Percentiles rank a stretch among this genome's conserved stretches.
Evolutionary conservation across 2,888 invertebrate species (phyloP).

Genomic region (Drosophila vallismaia): DNA sequence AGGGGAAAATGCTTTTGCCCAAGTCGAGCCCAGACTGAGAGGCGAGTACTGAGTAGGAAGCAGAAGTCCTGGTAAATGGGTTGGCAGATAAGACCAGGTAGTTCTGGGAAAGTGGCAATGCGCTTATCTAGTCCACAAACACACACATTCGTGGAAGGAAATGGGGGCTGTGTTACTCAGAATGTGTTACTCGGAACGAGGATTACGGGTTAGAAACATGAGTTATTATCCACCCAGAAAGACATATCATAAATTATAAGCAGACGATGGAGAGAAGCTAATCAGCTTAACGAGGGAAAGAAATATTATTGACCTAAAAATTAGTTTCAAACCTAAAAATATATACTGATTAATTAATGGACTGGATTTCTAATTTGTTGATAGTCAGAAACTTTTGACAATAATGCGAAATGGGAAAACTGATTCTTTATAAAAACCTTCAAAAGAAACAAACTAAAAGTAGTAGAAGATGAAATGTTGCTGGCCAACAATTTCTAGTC

Average conservation of each 20-base stretch:
- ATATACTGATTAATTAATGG: background rate
- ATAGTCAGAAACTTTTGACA: too few species aligned
- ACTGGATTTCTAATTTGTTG: too few species aligned
- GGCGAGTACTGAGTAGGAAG: constrained; percentile 12
- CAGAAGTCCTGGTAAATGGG: constrained; percentile 55
- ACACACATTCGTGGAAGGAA: constrained; percentile 14
- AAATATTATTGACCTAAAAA: background rate
- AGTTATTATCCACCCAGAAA: constrained; percentile 6
- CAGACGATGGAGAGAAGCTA: background rate
- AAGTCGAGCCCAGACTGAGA: constrained; percentile 14
- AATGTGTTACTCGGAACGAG: background rate
- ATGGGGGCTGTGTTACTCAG: background rate
- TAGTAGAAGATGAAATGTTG: too few species aligned
- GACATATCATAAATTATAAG: constrained; percentile 30
- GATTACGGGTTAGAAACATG: background rate
- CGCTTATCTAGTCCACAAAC: constrained; percentile 45
- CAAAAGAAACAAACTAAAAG: background rate
- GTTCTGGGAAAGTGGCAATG: constrained; percentile 31
- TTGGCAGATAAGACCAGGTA: constrained; percentile 54
- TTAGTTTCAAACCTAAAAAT: background rate
- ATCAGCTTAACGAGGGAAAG: constrained; percentile 15
- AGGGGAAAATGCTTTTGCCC: constrained; percentile 46
- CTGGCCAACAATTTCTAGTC: background rate
- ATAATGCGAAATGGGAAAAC: background rate
- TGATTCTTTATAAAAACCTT: background rate